These are phyloP conservation scores for Stegophylla sp. DNA, from an alignment of 2,888 invertebrate genomes.

Conservation along the genomic window DNA sequence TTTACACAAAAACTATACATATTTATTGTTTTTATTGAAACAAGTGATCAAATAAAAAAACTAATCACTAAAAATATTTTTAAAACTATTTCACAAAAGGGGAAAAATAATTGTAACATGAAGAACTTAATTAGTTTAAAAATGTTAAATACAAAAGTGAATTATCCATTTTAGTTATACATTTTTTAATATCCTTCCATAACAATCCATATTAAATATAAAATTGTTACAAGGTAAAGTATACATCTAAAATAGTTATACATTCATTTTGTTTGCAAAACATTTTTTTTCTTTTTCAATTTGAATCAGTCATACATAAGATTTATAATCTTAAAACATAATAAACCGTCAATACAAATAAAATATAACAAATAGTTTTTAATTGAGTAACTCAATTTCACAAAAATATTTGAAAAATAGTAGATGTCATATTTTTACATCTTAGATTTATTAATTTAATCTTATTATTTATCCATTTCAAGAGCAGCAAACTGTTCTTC, in stretches of 20 bases:
- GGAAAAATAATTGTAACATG: constrained; percentile 20
- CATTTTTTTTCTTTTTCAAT: constrained; percentile 6
- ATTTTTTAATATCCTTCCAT: not conserved
- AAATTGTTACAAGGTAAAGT: not conserved
- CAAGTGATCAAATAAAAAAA: constrained; percentile 38
- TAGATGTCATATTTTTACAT: not conserved
- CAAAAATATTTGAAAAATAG: constrained; percentile 6
- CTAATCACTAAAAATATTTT: constrained; percentile 18
- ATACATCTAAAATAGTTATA: not conserved
- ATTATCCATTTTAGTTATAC: not conserved
- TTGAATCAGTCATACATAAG: constrained; percentile 46
- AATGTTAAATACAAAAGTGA: not conserved
- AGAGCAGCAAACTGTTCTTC: constrained; percentile 82
- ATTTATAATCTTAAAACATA: constrained; percentile 12
- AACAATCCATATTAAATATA: not conserved
- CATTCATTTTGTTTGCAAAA: constrained; percentile 23
- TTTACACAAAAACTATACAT: constrained; percentile 23
- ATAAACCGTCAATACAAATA: constrained; percentile 7
- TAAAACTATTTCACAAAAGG: constrained; percentile 8
- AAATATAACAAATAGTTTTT: constrained; percentile 46
- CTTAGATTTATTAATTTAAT: not conserved
- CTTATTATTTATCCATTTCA: constrained; percentile 68
- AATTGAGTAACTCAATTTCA: constrained; percentile 16
- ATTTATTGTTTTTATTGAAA: constrained; percentile 22
- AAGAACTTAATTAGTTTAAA: constrained; percentile 3